Evolutionary conservation across 2,888 invertebrate species (phyloP).

Genomic region (Caenorhabditis sulstoni): DNA sequence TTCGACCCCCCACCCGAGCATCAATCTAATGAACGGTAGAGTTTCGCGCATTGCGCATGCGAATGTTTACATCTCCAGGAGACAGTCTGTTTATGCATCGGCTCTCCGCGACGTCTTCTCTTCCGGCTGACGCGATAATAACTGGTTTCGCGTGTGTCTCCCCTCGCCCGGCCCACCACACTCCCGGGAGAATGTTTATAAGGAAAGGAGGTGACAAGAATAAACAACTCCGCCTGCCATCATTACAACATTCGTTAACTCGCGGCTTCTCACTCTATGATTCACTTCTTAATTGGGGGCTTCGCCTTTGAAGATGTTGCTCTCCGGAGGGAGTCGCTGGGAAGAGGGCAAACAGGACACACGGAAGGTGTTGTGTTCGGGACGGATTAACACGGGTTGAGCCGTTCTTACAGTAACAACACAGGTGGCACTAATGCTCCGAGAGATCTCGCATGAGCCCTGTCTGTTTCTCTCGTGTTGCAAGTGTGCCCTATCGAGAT

Average conservation of each 20-base stretch:
- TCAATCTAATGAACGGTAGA: neutral
- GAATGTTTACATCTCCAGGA: constrained; percentile 17
- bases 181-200: constrained; percentile 28
- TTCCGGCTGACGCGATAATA: constrained; percentile 41
- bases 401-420: constrained; percentile 37
- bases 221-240: too few species aligned
- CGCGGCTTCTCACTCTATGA: too few species aligned
- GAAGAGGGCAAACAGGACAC: too few species aligned
- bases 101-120: constrained; percentile 26
- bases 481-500: neutral
- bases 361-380: too few species aligned
- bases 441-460: neutral
- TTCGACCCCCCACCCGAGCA: too few species aligned
- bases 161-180: neutral
- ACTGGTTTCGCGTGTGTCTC: constrained; percentile 23
- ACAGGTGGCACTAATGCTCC: constrained; percentile 32
- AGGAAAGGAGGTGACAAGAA: neutral
- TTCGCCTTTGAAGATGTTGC: too few species aligned
- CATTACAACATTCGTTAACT: too few species aligned
- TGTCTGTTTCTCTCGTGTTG: neutral
- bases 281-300: too few species aligned
- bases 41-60: constrained; percentile 3
- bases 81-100: constrained; percentile 32
- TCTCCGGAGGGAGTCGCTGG: too few species aligned
- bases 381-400: neutral